Evolutionary conservation across 1,140 invertebrate genomes (phyloP).

Genomic region (Oncopeltus fasciatus): DNA sequence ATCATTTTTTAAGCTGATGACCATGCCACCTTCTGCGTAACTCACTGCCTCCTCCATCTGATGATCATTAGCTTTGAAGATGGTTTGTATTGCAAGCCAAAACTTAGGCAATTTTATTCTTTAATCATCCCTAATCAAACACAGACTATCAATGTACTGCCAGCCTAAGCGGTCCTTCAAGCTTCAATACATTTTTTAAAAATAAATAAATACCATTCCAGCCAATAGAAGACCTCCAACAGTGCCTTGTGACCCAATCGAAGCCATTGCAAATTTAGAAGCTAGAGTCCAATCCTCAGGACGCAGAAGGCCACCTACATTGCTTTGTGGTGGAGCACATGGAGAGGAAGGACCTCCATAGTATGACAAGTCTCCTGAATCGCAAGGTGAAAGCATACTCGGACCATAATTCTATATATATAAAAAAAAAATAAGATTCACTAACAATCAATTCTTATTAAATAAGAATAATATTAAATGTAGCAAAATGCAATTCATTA

Average conservation of each 20-base stretch:
- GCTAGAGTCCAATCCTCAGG: constrained; percentile 59
- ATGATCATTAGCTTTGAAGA: no score
- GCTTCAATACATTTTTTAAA: not conserved
- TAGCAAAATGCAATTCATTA: not conserved
- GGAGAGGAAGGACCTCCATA: constrained; percentile 4
- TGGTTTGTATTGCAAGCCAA: no score
- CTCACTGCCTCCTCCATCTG: no score
- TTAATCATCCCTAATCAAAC: not conserved
- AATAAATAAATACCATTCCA: constrained; percentile 60
- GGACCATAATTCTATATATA: constrained; percentile 1
- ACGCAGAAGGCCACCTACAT: constrained; percentile 15
- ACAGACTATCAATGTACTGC: not conserved
- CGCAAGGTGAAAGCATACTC: constrained; percentile 9
- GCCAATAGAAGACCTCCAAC: constrained; percentile 69
- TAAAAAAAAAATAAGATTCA: not conserved
- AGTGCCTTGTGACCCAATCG: constrained; percentile 68
- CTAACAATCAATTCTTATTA: not conserved
- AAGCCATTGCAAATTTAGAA: constrained; percentile 57
- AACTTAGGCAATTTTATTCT: no score
- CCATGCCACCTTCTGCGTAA: no score
- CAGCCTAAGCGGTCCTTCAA: not conserved
- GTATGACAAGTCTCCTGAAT: constrained; percentile 8
- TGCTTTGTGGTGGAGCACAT: not conserved
- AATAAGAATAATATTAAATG: not conserved
- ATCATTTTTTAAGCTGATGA: no score